Evolutionary conservation across 2,888 invertebrate species (phyloP).

Genomic region (Lamellibrachia satsuma): DNA sequence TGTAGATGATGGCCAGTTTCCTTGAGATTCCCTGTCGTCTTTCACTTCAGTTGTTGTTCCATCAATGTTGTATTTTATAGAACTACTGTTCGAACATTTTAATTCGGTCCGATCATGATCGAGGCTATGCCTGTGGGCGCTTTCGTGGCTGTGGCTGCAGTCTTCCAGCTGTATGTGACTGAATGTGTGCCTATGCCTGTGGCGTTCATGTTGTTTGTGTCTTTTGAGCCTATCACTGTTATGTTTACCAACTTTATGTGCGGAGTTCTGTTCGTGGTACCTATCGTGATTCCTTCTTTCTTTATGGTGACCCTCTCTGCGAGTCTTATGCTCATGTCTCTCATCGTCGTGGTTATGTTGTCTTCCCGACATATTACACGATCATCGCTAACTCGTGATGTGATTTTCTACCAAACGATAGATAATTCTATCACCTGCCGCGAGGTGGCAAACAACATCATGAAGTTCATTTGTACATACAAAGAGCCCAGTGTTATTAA

Average conservation of each 20-base stretch:
- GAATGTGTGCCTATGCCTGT: neutral
- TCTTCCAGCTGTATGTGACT: neutral
- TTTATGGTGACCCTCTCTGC: neutral
- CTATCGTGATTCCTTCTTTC: neutral
- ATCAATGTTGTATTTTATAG: constrained; percentile 1
- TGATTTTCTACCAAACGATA: neutral
- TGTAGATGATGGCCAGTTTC: neutral
- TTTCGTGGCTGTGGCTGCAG: neutral
- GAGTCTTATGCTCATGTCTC: neutral
- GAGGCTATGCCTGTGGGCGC: neutral
- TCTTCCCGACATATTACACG: neutral
- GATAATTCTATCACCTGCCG: neutral
- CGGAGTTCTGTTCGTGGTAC: too few species aligned
- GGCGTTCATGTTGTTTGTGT: neutral
- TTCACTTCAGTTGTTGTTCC: neutral
- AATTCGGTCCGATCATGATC: neutral
- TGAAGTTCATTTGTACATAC: neutral
- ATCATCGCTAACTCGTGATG: neutral
- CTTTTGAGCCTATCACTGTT: neutral
- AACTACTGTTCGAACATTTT: neutral
- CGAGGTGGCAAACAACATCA: neutral
- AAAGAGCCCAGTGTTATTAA: neutral
- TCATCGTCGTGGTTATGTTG: neutral
- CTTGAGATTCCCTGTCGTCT: neutral
- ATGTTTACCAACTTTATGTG: too few species aligned